Conservation (phyloP, 2,888 invertebrate genomes). For the Apamea anceps region DNA sequence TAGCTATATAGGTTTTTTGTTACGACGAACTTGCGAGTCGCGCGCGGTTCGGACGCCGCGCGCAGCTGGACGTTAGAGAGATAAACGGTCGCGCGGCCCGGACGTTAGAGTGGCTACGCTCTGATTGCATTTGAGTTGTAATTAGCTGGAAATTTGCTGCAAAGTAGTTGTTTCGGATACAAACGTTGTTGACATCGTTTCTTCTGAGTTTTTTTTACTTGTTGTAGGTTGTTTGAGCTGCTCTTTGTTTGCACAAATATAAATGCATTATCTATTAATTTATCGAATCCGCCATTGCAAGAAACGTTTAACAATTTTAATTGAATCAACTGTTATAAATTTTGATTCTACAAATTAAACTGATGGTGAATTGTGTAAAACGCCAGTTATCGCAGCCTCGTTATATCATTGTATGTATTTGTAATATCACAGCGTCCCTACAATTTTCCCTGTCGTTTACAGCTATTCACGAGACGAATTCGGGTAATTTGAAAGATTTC, state of each 20-base stretch:
- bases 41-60: too few species aligned
- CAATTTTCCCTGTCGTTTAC: constrained; percentile 81
- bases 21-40: too few species aligned
- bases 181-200: constrained; percentile 22
- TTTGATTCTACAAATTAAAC: constrained; percentile 22
- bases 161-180: constrained; percentile 22
- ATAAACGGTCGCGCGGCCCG: too few species aligned
- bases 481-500: constrained; percentile 85
- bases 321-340: constrained; percentile 9
- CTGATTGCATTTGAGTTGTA: constrained; percentile 49
- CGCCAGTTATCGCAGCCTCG: constrained; percentile 69
- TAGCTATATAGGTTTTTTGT: too few species aligned
- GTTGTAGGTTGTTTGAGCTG: constrained; percentile 8
- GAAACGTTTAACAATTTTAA: constrained; percentile 17
- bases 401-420: constrained; percentile 82
- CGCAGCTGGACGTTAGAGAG: too few species aligned
- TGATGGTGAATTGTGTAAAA: constrained; percentile 43
- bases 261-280: background rate
- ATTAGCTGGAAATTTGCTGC: constrained; percentile 57
- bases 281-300: background rate
- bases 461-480: constrained; percentile 83
- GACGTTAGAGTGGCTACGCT: too few species aligned
- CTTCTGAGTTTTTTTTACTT: background rate
- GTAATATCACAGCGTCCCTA: constrained; percentile 76
- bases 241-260: background rate